A percentile compares a stretch with the other conserved stretches of the same genome.
phyloP scores from a whole-genome alignment of 2,113 vertebrate species.

The Neodontobutis hainanensis region DNA sequence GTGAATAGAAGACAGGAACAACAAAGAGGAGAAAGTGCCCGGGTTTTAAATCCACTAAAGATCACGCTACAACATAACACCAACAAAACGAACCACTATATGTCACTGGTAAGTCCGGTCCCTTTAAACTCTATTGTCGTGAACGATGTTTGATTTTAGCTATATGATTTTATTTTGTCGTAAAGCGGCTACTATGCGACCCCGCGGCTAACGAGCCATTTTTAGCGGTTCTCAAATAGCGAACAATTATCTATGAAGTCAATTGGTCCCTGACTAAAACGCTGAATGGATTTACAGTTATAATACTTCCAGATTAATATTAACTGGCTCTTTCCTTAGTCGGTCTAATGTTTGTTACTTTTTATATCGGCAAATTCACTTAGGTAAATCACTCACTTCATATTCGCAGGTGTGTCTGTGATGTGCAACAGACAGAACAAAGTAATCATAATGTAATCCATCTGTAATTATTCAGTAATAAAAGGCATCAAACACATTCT shows the following conservation, averaged over 20 bases:
- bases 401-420: not conserved
- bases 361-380: not conserved
- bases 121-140: fast-evolving
- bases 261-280: not conserved
- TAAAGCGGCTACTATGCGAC: slow-evolving; percentile 13
- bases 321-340: not conserved
- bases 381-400: not conserved
- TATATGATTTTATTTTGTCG: not conserved
- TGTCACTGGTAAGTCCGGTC: slow-evolving; percentile 12
- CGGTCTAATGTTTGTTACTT: not conserved
- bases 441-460: not conserved
- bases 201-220: slow-evolving; percentile 49
- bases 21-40: slow-evolving; percentile 66
- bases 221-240: slow-evolving; percentile 20
- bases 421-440: not conserved
- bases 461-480: not conserved
- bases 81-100: not conserved
- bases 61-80: slow-evolving; percentile 1
- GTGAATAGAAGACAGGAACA: slow-evolving; percentile 58
- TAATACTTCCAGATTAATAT: not conserved
- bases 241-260: not conserved
- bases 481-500: not conserved
- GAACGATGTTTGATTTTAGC: not conserved
- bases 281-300: not conserved
- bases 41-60: slow-evolving; percentile 37